Evolutionary conservation across 2,797 vertebrate genomes (phyloP), one percentile per base, ranked within the genome.

Genomic region (Scomberomorus guttatus): DNA sequence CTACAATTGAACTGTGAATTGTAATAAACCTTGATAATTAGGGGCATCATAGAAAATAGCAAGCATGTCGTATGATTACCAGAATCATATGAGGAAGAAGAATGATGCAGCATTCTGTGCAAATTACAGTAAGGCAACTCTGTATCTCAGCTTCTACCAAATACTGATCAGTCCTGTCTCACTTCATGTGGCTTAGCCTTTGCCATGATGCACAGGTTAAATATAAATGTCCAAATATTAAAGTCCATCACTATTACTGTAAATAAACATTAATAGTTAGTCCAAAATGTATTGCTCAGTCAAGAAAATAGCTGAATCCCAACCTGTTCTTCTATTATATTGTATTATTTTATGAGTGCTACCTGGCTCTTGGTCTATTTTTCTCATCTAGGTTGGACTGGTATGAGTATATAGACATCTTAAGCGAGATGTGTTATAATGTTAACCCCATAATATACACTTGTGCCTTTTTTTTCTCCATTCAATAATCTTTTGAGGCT

Each of bases 331-430:
- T 7, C 15, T 62, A 3, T 61, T 39, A 17, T 29, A 51, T 34
- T 61, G 18, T 8, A 42, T 51, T 60, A 22, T 52, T 64, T 34
- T 59, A 18, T 14, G 6, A 39, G 13, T 54, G 37, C 39, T 42
- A 20, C 25, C 15, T 44, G 52, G 7, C 39, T 63, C 7, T 52
- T 65, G 39, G 3, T 34, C 15, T 51, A 1, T 60, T 59, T 58
- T 29, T 50, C 32, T 39, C 50, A 56, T 59, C 70, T 18, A 10
- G 11, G 0, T 65, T 44, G 37, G 18, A 64, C 29, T 13, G 57
- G 25, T 54, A 3, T 39, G 44, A 61, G 25, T 55, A 73, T 77
- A 69, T 12, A 54, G 8, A 58, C 9, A 56, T 68, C 13, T 70
- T 18, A 70, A 68, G 13, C n/a, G 25, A 52, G 5, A 67, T 51